Conservation (phyloP, 2,888 invertebrate genomes). For the Parnassius glacialis region DNA sequence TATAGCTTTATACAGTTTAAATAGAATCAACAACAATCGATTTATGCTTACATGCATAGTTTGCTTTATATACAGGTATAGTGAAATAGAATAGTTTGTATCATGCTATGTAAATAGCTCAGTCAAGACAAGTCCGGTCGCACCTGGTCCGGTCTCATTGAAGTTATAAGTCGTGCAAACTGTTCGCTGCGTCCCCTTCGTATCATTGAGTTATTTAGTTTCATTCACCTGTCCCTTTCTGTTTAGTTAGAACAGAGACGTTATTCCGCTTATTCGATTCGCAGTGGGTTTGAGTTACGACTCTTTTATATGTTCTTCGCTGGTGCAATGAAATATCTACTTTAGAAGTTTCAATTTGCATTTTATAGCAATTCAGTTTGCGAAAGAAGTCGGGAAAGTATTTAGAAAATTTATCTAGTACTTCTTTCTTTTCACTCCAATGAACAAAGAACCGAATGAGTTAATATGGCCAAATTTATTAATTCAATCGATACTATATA, state of each 20-base stretch:
- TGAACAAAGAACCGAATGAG: no score
- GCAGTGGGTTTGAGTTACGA: conserved; percentile 26
- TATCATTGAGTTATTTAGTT: conserved; percentile 50
- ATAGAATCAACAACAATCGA: conserved; percentile 1
- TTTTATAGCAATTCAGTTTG: conserved; percentile 4
- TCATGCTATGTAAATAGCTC: conserved; percentile 66
- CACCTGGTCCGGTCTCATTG: conserved; percentile 77
- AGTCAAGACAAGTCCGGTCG: conserved; percentile 58
- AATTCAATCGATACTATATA: no score
- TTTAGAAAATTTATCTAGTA: no score
- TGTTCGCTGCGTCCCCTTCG: conserved; percentile 45
- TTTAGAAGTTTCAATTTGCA: conserved; percentile 5
- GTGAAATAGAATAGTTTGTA: conserved; percentile 31
- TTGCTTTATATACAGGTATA: background rate
- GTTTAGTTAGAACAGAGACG: conserved; percentile 28
- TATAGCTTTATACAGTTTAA: background rate
- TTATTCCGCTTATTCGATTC: conserved; percentile 53
- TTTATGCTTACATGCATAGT: background rate
- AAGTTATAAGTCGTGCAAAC: conserved; percentile 78
- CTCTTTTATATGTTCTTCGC: conserved; percentile 23
- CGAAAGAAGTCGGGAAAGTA: background rate
- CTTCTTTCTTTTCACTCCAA: no score
- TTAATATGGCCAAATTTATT: no score
- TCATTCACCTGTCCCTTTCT: conserved; percentile 47
- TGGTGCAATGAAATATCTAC: conserved; percentile 17